Evolutionary conservation across 2,113 vertebrate species (phyloP).

Genomic region (Sterrhoptilus dennistouni): DNA sequence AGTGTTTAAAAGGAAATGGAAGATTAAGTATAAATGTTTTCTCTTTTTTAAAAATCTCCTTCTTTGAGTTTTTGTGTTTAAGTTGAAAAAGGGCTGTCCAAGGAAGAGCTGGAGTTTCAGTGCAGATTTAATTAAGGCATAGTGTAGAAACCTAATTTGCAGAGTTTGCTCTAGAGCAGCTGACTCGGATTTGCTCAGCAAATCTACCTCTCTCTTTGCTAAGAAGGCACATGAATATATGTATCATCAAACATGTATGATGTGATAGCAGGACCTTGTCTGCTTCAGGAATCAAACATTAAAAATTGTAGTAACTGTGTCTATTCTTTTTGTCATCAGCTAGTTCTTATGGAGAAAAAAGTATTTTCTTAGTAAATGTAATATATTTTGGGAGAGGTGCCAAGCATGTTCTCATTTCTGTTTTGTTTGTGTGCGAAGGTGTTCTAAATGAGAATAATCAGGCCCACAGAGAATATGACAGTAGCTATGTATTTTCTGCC

Average conservation of each 20-base stretch:
- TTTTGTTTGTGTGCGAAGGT: not conserved
- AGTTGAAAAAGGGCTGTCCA: not conserved
- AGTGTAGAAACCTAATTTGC: not conserved
- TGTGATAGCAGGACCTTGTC: not conserved
- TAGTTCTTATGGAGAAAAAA: not conserved
- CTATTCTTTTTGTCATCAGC: not conserved
- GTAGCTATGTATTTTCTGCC: not conserved
- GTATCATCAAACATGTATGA: not conserved
- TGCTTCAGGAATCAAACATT: not conserved
- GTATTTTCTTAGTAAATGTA: rapidly evolving
- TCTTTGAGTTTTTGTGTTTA: not conserved
- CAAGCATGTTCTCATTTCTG: not conserved
- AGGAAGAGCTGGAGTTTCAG: rapidly evolving
- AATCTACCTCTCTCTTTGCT: not conserved
- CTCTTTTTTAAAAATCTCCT: not conserved
- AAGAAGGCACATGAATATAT: not conserved
- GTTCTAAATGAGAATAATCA: not conserved
- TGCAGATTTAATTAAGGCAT: not conserved
- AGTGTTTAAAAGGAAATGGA: not conserved
- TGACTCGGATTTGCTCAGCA: not conserved
- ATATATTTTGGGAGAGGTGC: not conserved
- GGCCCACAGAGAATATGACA: not conserved
- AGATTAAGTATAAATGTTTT: not conserved
- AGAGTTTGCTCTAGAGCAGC: not conserved
- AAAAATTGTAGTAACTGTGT: not conserved